Base-by-base conservation (phyloP, 2,888 invertebrate species). In the Tinea trinotella region DNA sequence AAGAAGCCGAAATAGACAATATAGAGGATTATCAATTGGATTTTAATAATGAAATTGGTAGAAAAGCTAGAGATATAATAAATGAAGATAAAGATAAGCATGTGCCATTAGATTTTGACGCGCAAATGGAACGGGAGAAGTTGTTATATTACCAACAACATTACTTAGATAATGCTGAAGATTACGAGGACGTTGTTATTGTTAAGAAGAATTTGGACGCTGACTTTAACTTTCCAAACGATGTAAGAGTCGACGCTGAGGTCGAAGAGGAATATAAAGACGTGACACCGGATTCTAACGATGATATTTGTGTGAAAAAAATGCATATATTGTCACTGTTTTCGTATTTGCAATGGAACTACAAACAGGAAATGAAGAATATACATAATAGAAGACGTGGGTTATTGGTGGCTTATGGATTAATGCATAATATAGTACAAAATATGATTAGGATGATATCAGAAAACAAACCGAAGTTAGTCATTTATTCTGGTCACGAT, bases 401-500 rank as follows among this genome's bases (percentile, higher is more conserved):
- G 0, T 69, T 94, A 54, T 70, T 96, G 17, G 84, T 92, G 55
- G 92, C 95, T 0, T 95, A 96, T 63, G 96, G 97, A 5, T 82
- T 97, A 62, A 89, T 97, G 49, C 88, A 92, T 18, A 93, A 94
- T 65, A 91, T 96, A 52, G 94, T 84, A 0, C 91, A 92, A 40
- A 92, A 93, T 66, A 91, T 96, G 90, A 84, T 95, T 7, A 88
- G 91, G 61, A 93, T 95, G 87, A 92, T 95, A 60, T 92, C 92
- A 0, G 92, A 93, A 50, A 90, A 89, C 56, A 90, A 89, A 56
- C 92, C 92, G 0, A 92, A 91, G 64, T 88, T 95, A 55, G 91
- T 94, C 0, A 65, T 96, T 0, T 96, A 94, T 68, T 97, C 97
- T 0, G 97, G 97, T 0, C 98, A 98, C 64, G 98, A 98, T 73